These are phyloP conservation scores for Hippotragus niger DNA, from an alignment of 2,113 vertebrate species.

Conservation along the genomic window DNA sequence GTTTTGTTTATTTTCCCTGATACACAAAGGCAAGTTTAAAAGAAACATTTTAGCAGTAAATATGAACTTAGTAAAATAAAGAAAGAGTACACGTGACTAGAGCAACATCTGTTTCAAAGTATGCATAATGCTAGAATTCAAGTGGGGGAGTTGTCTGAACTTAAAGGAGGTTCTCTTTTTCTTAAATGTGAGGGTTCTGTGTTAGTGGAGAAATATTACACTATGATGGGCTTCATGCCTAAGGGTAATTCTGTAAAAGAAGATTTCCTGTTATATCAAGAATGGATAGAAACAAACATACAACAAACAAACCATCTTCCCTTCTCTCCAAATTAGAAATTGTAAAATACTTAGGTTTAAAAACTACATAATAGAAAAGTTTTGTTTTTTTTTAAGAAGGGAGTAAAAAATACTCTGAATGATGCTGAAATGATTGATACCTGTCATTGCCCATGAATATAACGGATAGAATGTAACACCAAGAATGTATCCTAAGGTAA, in stretches of 20 bases:
- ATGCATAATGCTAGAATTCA: neutral
- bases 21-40: conserved; percentile 73
- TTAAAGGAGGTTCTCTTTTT: conserved; percentile 3
- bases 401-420: neutral
- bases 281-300: neutral
- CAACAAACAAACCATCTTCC: neutral
- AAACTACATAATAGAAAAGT: neutral
- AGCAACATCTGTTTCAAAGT: conserved; percentile 58
- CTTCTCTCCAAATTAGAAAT: neutral
- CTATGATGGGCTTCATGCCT: neutral
- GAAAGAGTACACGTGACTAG: conserved; percentile 28
- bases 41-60: conserved; percentile 71
- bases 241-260: neutral
- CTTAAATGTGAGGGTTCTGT: conserved; percentile 39
- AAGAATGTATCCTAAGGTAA: neutral
- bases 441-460: neutral
- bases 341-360: neutral
- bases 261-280: neutral
- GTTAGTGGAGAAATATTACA: neutral
- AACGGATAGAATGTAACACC: neutral
- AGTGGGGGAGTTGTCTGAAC: conserved; percentile 18
- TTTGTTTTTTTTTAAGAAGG: neutral
- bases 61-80: conserved; percentile 64
- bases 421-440: neutral
- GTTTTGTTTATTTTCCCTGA: conserved; percentile 78